Evolutionary conservation across 35 echinoderm and acorn worm genomes (phyloP), one percentile per base, ranked within the genome.

Genomic region (Acanthaster planci): DNA sequence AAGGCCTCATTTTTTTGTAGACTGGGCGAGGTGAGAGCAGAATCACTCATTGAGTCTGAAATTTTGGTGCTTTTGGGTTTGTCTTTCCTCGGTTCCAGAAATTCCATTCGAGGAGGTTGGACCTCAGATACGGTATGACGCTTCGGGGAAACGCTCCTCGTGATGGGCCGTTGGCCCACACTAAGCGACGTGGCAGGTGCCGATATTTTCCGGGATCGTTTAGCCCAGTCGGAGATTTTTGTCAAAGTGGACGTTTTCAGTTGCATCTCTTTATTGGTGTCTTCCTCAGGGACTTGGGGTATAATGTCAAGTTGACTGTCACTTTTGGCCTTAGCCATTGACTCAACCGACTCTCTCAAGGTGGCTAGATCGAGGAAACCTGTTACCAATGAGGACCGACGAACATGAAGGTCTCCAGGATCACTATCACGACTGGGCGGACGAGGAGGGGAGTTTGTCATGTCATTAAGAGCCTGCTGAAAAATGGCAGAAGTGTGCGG

Each of bases 351-450:
- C 16, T 57, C 23, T 0, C 32, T 51, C 15, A 10, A 19, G 19
- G 15, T 23, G 9, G 42, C 38, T 0, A 59, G 53, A 38, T 51
- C 38, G 18, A 30, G 26, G 51, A 59, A 57, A 34, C 7, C 35
- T 18, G 34, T 51, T 8, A 83, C 53, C 0, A 83, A 27, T 21
- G 51, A 59, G 8, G 81, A 59, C 34, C 81, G 5, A 35, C 81
- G 53, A 57, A 83, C 30, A 39, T 83, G 81, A 0, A 83, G 81
- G 23, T 83, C 81, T 4, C 81, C 81, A 23, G 81, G 81, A 22
- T 83, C 81, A 57, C 22, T 60, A 14, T 8, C 19, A 9, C 1
- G 15, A 83, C 52, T 59, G 7, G 29, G 19, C 38, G 51, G 37
- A 16, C 52, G 56, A 3, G 77, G 1, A 26, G 18, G 36, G 15